Evolutionary conservation across 2,113 vertebrate species (phyloP).

Genomic region (Hippoglossus stenolepis): DNA sequence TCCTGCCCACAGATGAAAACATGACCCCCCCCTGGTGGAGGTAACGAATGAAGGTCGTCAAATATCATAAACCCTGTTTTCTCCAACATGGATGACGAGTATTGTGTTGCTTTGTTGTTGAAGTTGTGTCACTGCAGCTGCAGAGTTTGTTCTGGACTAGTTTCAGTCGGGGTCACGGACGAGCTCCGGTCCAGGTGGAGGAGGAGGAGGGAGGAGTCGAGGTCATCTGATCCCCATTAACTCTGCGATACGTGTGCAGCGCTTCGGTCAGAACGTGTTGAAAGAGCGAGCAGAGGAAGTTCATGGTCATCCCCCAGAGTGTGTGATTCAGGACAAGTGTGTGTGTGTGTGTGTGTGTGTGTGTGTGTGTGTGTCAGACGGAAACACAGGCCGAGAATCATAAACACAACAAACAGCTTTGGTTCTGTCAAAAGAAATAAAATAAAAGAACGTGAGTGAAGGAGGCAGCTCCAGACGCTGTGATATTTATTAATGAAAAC

Average conservation of each 20-base stretch:
- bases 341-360: neutral
- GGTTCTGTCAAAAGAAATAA: constrained; percentile 12
- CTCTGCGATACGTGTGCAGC: neutral
- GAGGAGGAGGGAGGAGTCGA: neutral
- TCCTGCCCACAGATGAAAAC: too few species aligned
- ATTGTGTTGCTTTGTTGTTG: neutral
- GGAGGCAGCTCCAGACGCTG: neutral
- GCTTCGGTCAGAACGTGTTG: constrained; percentile 34
- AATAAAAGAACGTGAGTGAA: neutral
- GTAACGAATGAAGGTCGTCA: too few species aligned
- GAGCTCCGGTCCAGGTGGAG: neutral
- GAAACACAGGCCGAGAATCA: neutral
- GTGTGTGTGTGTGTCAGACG: neutral
- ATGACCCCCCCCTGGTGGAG: too few species aligned
- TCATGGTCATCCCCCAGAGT: neutral
- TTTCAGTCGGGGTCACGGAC: constrained; percentile 6
- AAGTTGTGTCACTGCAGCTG: neutral
- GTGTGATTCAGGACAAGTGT: too few species aligned
- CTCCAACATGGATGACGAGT: too few species aligned
- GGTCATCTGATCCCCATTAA: constrained; percentile 58
- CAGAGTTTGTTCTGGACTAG: neutral
- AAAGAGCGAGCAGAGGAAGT: constrained; percentile 41
- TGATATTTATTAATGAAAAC: too few species aligned
- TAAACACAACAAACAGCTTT: neutral
- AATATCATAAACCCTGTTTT: too few species aligned